phyloP scores from a whole-genome alignment of 2,888 invertebrate species.

The Stenurella melanura region DNA sequence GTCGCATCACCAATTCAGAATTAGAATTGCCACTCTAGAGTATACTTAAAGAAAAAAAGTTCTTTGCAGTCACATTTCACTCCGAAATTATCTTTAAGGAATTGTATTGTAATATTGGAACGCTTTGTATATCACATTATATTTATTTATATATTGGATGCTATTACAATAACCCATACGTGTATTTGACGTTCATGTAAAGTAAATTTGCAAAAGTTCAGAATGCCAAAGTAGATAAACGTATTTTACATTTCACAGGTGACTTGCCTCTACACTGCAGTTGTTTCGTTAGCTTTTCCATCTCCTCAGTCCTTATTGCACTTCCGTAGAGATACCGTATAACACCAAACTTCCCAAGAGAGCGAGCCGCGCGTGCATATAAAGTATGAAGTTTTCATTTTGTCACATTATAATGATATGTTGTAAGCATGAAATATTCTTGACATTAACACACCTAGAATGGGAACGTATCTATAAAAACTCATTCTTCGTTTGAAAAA shows the following conservation, averaged over 20 bases:
- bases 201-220: constrained; percentile 2
- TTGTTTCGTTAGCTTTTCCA: constrained; percentile 11
- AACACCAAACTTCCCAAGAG: not conserved
- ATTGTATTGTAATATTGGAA: too few relatives aligned
- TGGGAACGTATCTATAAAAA: not conserved
- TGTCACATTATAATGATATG: constrained; percentile 10
- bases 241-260: constrained; percentile 12
- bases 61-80: too few relatives aligned
- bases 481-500: not conserved
- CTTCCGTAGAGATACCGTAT: constrained; percentile 14
- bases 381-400: constrained; percentile 11
- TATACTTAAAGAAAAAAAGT: too few relatives aligned
- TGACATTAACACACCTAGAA: not conserved
- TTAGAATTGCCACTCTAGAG: too few relatives aligned
- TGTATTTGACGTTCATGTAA: not conserved
- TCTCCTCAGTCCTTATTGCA: constrained; percentile 5
- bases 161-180: too few relatives aligned
- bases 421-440: not conserved
- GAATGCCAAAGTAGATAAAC: constrained; percentile 14
- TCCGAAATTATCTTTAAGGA: too few relatives aligned
- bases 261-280: not conserved
- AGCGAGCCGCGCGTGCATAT: not conserved
- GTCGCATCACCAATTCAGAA: too few relatives aligned
- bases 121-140: too few relatives aligned
- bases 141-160: too few relatives aligned